Percentiles rank a stretch among this genome's conserved stretches.
These are phyloP conservation scores for Sparidentex hasta DNA, from an alignment of 2,797 vertebrate genomes.

Conservation along the genomic window DNA sequence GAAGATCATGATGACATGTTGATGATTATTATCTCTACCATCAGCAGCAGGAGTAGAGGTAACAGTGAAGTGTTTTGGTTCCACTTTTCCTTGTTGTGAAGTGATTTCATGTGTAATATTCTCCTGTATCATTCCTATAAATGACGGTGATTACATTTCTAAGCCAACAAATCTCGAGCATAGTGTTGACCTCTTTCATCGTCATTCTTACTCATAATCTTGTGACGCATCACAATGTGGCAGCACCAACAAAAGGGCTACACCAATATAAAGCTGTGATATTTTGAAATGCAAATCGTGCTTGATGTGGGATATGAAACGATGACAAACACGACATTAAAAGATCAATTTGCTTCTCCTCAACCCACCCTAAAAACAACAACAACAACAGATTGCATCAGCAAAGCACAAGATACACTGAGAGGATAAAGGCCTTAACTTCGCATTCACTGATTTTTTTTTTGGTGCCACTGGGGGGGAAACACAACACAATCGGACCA, in stretches of 20 bases:
- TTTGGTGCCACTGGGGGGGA: too few relatives aligned
- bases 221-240: conserved; percentile 46
- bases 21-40: background rate
- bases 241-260: conserved; percentile 19
- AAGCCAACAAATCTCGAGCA: background rate
- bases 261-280: conserved; percentile 8
- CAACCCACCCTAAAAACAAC: background rate
- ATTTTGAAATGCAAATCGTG: background rate
- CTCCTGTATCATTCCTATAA: background rate
- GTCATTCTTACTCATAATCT: conserved; percentile 42
- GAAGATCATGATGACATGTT: background rate
- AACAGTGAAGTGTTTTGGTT: background rate
- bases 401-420: too few relatives aligned
- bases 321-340: background rate
- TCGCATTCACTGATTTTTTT: too few relatives aligned
- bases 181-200: background rate
- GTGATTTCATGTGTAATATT: background rate
- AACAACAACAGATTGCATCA: background rate
- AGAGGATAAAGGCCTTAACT: too few relatives aligned
- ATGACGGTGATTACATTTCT: background rate
- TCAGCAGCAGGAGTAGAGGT: background rate
- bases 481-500: too few relatives aligned
- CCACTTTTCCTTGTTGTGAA: background rate
- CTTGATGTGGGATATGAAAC: background rate
- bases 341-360: background rate